These are phyloP conservation scores for Orthonevra nobilis DNA, from an alignment of 2,888 invertebrate genomes.

Conservation along the genomic window DNA sequence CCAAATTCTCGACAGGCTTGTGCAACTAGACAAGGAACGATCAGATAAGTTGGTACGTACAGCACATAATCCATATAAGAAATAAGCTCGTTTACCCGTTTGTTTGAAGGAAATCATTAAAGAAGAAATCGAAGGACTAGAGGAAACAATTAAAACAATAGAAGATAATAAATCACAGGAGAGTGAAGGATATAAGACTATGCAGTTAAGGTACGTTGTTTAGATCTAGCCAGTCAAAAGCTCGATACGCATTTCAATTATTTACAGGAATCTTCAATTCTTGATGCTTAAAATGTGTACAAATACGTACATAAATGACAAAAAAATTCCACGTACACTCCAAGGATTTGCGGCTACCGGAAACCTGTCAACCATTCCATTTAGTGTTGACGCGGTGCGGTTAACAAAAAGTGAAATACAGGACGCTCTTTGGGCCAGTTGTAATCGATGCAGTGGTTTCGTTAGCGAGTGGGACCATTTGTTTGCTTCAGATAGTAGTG, in stretches of 20 bases:
- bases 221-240: too few species aligned
- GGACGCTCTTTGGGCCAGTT: conserved; percentile 32
- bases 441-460: conserved; percentile 10
- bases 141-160: conserved; percentile 25
- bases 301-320: conserved; percentile 28
- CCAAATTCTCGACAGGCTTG: conserved; percentile 30
- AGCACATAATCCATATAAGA: too few species aligned
- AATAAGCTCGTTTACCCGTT: too few species aligned
- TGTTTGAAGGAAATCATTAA: too few species aligned
- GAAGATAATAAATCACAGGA: background rate
- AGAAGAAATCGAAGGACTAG: conserved; percentile 1
- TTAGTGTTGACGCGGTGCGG: conserved; percentile 20
- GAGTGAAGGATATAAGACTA: conserved; percentile 5
- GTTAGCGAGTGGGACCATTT: conserved; percentile 31
- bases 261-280: conserved; percentile 28
- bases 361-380: background rate
- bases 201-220: too few species aligned
- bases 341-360: conserved; percentile 34
- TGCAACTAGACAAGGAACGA: conserved; percentile 13
- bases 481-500: conserved; percentile 11
- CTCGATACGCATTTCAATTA: too few species aligned
- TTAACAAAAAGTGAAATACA: conserved; percentile 14
- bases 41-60: conserved; percentile 25
- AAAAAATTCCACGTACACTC: conserved; percentile 12
- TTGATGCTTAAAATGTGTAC: conserved; percentile 32